Evolutionary conservation across 2,888 invertebrate species (phyloP).

Genomic region (Drosophila lutescens): DNA sequence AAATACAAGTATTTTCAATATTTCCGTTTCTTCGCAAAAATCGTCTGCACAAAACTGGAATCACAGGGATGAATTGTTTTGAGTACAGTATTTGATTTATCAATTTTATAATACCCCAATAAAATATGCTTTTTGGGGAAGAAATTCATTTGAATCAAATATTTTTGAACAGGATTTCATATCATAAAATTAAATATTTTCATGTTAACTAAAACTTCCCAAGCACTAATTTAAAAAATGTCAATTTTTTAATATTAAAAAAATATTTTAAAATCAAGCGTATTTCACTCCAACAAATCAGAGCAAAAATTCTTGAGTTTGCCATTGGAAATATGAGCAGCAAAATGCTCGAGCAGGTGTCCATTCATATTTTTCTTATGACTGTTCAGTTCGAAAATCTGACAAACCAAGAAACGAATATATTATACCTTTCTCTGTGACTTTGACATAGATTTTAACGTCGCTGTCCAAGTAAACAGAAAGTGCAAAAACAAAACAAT

Average conservation of each 20-base stretch:
- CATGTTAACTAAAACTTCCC: no score
- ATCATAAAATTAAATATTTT: no score
- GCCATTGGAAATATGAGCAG: conserved; percentile 51
- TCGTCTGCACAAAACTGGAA: conserved; percentile 15
- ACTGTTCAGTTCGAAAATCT: conserved; percentile 22
- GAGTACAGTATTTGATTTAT: conserved; percentile 13
- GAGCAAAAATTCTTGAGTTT: not conserved
- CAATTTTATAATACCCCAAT: not conserved
- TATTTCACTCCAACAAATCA: not conserved
- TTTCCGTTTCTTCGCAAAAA: conserved; percentile 19
- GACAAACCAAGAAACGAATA: conserved; percentile 13
- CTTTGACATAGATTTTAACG: conserved; percentile 69
- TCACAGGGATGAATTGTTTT: not conserved
- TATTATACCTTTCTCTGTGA: conserved; percentile 40
- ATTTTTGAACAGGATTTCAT: no score
- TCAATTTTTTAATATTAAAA: no score
- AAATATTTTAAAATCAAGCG: no score
- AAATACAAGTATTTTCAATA: conserved; percentile 45
- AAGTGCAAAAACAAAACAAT: conserved; percentile 22
- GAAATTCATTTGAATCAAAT: not conserved
- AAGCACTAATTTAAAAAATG: no score
- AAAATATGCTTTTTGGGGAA: not conserved
- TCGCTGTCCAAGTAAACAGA: conserved; percentile 9
- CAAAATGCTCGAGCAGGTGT: conserved; percentile 54
- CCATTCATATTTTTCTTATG: conserved; percentile 33